A percentile compares a stretch with the other conserved stretches of the same genome.
These are phyloP conservation scores for Sebastes variabilis DNA, from an alignment of 2,797 vertebrate species.

Conservation along the genomic window DNA sequence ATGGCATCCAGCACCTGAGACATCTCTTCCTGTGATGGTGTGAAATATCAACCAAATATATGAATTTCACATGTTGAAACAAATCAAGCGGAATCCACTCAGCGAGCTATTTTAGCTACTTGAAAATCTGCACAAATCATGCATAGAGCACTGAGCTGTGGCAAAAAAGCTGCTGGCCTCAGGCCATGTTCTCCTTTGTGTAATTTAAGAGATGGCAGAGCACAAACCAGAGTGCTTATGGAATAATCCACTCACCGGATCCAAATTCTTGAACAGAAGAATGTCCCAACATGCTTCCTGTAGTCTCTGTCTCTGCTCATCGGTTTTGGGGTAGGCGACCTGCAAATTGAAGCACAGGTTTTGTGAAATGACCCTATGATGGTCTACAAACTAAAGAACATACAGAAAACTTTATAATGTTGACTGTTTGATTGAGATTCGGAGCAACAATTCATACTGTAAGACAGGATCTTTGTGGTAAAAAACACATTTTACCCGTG, in stretches of 20 bases:
- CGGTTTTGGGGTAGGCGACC: conserved; percentile 98
- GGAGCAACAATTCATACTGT: background rate
- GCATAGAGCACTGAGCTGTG: conserved; percentile 15
- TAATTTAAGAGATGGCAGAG: conserved; percentile 29
- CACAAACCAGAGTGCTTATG: conserved; percentile 3
- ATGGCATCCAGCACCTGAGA: conserved; percentile 98
- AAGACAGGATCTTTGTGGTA: background rate
- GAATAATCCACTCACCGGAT: conserved; percentile 86
- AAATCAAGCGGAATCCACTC: background rate
- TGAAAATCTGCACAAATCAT: conserved; percentile 11
- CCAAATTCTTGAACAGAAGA: conserved; percentile 97
- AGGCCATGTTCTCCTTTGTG: conserved; percentile 28
- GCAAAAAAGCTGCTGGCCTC: conserved; percentile 25
- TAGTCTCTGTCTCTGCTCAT: conserved; percentile 96
- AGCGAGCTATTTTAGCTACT: background rate
- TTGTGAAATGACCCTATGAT: background rate
- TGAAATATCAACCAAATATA: background rate
- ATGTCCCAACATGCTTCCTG: conserved; percentile 98
- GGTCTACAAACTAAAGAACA: background rate
- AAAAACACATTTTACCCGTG: conserved; percentile 84
- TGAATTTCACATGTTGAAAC: background rate
- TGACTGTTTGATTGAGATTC: background rate
- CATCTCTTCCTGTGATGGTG: conserved; percentile 90
- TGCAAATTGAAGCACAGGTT: conserved; percentile 64
- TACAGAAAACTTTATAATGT: background rate